These are phyloP conservation scores for Piezodorus guildinii DNA, from an alignment of 1,140 invertebrate species.

Conservation along the genomic window DNA sequence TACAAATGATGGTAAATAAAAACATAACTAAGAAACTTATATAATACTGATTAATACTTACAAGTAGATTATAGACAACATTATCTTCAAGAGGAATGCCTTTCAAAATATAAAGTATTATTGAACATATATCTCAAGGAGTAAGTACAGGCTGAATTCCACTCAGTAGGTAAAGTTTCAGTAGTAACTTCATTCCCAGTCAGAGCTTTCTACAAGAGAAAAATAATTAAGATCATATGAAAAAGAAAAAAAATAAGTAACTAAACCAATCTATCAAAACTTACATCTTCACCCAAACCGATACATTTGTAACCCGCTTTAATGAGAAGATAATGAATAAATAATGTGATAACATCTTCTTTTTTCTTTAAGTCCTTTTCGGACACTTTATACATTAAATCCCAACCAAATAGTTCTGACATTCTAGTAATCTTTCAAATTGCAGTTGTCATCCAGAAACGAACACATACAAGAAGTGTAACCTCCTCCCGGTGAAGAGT, in stretches of 20 bases:
- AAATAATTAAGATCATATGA: neutral
- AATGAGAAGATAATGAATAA: constrained; percentile 57
- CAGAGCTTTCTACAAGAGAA: constrained; percentile 42
- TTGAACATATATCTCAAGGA: constrained; percentile 52
- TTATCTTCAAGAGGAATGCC: constrained; percentile 48
- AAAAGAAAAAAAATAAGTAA: neutral
- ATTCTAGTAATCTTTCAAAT: neutral
- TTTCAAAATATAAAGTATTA: constrained; percentile 50
- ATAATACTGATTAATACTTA: constrained; percentile 32
- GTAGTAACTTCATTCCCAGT: constrained; percentile 45
- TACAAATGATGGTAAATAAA: no score
- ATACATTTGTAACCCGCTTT: constrained; percentile 59
- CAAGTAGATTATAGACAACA: constrained; percentile 52
- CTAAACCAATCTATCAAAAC: constrained; percentile 20
- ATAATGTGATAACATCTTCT: constrained; percentile 53
- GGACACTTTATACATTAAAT: constrained; percentile 50
- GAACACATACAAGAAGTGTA: no score
- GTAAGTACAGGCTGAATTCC: constrained; percentile 45
- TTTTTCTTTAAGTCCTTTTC: constrained; percentile 49
- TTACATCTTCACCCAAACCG: constrained; percentile 56
- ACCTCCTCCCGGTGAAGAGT: no score
- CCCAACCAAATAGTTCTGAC: constrained; percentile 52
- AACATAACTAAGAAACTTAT: no score
- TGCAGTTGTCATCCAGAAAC: no score
- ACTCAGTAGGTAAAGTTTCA: constrained; percentile 54